These are phyloP conservation scores for Ursus arctos DNA, from an alignment of 2,113 vertebrate species.

Conservation along the genomic window DNA sequence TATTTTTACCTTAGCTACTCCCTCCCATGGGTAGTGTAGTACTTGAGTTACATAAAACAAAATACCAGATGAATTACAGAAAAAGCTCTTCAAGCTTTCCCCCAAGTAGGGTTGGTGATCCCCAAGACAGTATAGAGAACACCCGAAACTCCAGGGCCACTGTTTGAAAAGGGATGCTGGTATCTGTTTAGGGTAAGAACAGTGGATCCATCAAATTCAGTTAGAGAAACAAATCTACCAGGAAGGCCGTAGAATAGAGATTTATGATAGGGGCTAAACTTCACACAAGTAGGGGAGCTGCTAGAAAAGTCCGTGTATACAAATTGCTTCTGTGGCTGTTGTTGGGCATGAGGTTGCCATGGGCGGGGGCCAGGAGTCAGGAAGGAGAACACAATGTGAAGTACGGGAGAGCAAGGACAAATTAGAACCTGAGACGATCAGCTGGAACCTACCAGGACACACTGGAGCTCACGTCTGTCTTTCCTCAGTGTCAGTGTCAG, in stretches of 20 bases:
- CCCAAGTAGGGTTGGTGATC: neutral
- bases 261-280: neutral
- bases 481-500: neutral
- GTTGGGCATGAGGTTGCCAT: neutral
- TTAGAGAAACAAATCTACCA: neutral
- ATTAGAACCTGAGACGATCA: neutral
- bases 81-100: neutral
- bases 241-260: neutral
- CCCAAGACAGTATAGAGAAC: neutral
- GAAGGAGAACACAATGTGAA: neutral
- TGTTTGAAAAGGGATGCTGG: neutral
- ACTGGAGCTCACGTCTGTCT: neutral
- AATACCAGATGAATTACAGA: neutral
- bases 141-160: neutral
- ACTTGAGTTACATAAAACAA: constrained; percentile 14
- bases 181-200: neutral
- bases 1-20: neutral
- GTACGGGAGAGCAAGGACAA: neutral
- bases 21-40: neutral
- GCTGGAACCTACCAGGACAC: neutral
- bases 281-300: neutral
- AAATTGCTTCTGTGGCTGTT: neutral
- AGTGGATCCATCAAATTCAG: neutral
- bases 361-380: neutral
- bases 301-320: neutral